Conservation (phyloP, 2,113 vertebrate species). For the Pavo muticus region DNA sequence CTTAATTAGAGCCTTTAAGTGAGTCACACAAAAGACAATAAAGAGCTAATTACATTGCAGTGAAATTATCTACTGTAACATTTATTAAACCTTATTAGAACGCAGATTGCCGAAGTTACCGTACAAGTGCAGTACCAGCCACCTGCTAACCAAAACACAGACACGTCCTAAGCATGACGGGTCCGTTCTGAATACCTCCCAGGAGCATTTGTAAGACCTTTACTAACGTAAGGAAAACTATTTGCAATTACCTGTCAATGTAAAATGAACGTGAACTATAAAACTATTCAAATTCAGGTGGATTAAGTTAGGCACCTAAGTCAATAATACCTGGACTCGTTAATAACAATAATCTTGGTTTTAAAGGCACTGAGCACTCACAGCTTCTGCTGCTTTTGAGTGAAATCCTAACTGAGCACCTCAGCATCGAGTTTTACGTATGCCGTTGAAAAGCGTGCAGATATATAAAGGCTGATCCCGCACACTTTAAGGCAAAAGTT, state of each 20-base stretch:
- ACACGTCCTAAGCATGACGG: not conserved
- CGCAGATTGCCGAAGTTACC: not conserved
- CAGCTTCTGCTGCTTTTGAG: not conserved
- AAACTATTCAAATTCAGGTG: not conserved
- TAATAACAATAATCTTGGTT: not conserved
- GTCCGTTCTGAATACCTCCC: not conserved
- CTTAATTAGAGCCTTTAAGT: constrained; percentile 39
- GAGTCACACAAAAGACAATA: constrained; percentile 9
- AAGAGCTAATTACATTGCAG: constrained; percentile 8
- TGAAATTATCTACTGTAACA: not conserved
- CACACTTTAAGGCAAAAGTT: not conserved
- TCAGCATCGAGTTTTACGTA: not conserved
- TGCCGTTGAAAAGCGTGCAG: not conserved
- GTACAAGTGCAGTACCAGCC: not conserved
- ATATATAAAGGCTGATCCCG: not conserved
- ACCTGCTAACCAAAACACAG: fast-evolving
- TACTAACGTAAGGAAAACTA: not conserved
- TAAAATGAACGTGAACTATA: not conserved
- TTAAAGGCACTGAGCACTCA: not conserved
- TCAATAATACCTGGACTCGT: not conserved
- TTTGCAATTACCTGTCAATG: not conserved
- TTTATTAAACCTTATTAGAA: not conserved
- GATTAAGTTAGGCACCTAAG: not conserved
- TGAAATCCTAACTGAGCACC: not conserved
- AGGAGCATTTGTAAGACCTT: not conserved